Evolutionary conservation across 2,113 vertebrate genomes (phyloP).

Genomic region (Etia nguti): DNA sequence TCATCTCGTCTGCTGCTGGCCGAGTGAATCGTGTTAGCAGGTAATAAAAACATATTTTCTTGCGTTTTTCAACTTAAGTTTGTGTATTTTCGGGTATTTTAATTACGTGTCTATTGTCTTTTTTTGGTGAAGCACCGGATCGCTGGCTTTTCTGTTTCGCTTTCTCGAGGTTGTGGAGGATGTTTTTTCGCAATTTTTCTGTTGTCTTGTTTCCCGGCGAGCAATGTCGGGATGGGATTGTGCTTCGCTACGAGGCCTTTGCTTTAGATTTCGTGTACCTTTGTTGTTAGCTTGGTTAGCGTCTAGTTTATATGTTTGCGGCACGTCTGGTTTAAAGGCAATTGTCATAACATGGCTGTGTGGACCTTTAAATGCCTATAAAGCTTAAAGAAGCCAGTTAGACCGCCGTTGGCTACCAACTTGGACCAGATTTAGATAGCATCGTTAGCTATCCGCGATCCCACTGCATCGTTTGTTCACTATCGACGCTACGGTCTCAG

Average conservation of each 20-base stretch:
- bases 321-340: not conserved
- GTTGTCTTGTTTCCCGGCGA: constrained; percentile 66
- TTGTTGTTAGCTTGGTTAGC: not conserved
- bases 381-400: not conserved
- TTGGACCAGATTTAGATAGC: constrained; percentile 39
- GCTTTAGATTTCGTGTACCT: constrained; percentile 17
- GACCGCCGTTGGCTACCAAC: not conserved
- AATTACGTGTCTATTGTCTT: not conserved
- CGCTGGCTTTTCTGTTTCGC: not conserved
- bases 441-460: constrained; percentile 27
- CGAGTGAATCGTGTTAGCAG: constrained; percentile 77
- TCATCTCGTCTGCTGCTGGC: constrained; percentile 72
- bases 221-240: constrained; percentile 63
- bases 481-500: constrained; percentile 5
- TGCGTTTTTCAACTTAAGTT: not conserved
- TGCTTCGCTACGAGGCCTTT: constrained; percentile 58
- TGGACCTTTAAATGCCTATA: not conserved
- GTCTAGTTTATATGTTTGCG: not conserved
- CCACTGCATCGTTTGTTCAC: constrained; percentile 22
- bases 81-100: not conserved
- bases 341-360: not conserved
- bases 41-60: constrained; percentile 65
- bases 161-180: not conserved
- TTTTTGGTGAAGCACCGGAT: not conserved
- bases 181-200: constrained; percentile 54